Percentiles rank a stretch among this genome's conserved stretches.
phyloP scores from a whole-genome alignment of 35 echinoderm and acorn worm genomes.

The Amphiura filiformis region DNA sequence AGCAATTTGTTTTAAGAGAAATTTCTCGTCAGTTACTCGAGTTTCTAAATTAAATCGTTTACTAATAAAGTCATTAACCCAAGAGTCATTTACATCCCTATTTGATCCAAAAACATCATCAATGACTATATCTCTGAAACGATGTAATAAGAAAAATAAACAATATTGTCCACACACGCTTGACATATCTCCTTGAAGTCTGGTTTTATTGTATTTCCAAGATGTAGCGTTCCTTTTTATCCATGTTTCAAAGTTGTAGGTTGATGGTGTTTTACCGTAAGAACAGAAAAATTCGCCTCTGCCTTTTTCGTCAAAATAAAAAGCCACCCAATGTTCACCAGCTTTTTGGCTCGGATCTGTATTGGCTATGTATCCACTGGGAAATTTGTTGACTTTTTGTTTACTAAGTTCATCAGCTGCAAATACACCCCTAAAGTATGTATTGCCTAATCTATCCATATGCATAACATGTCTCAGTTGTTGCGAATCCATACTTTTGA shows the following conservation, averaged over 20 bases:
- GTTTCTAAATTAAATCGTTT: background rate
- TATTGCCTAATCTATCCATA: background rate
- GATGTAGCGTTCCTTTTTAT: background rate
- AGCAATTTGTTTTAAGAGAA: background rate
- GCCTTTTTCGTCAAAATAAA: constrained; percentile 8
- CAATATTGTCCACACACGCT: constrained; percentile 46
- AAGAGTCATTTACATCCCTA: background rate
- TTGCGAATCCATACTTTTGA: constrained; percentile 14
- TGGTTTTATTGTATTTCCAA: background rate
- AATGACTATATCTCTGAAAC: background rate
- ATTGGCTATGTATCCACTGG: constrained; percentile 12
- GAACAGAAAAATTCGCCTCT: constrained; percentile 21
- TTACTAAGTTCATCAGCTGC: background rate
- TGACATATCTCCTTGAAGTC: constrained; percentile 26
- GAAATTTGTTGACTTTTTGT: background rate
- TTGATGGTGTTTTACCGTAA: constrained; percentile 5
- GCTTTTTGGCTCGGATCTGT: constrained; percentile 18
- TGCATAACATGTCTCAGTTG: constrained; percentile 19
- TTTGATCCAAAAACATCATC: background rate
- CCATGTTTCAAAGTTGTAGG: background rate
- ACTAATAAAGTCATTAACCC: constrained; percentile 17
- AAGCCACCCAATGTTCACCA: constrained; percentile 44
- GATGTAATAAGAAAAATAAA: constrained; percentile 32
- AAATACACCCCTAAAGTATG: constrained; percentile 33
- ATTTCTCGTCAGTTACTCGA: background rate